Base-by-base conservation (phyloP, 1,140 invertebrate genomes). In the Diploscapter pachys region DNA sequence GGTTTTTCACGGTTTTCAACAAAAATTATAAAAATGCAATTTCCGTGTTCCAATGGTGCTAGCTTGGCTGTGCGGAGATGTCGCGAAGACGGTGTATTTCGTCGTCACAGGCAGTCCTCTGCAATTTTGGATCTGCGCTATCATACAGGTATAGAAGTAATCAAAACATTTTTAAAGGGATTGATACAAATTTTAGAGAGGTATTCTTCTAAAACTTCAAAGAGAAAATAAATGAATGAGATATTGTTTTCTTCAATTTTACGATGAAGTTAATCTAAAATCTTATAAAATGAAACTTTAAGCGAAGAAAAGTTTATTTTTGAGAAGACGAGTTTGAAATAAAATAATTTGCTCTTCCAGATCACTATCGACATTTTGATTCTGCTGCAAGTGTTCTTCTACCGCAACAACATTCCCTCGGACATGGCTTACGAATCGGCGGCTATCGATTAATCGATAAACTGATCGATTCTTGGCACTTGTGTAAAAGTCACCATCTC, bases 41-140 rank as follows among this genome's bases (percentile, higher is more conserved):
- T 88, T 72, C 82, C 89, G 90, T 82, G 86, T 89, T 71, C 88
- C 89, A 80, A 99, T 98, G 96, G 96, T 99, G 56, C 87, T 92
- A 31, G 93, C 98, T 91, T 99, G 96, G 96, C 93, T 93, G 6
- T 89, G 85, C 75, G 90, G 90, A 80, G 96, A 99, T 89, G 88
- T 95, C 61, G 98, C 96, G 86, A 99, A 99, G 88, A 99, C 96
- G 76, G 89, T 91, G 68, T 99, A 99, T 86, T 99, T 98, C 87
- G 89, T 98, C 73, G 85, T 94, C 70, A 89, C 93, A 80, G 89
- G 92, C 78, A 92, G 94, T 8, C 96, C 96, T 1, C 87, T 92
- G 53, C 96, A 99, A 86, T 99, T 99, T 88, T 93, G 91, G 90
- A 89, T 98, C 59, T 99, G 96, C 88, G 95, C 95, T 72, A 89